Evolutionary conservation across 1,140 invertebrate species (phyloP).

Genomic region (Hyposmocoma kahamanoa): DNA sequence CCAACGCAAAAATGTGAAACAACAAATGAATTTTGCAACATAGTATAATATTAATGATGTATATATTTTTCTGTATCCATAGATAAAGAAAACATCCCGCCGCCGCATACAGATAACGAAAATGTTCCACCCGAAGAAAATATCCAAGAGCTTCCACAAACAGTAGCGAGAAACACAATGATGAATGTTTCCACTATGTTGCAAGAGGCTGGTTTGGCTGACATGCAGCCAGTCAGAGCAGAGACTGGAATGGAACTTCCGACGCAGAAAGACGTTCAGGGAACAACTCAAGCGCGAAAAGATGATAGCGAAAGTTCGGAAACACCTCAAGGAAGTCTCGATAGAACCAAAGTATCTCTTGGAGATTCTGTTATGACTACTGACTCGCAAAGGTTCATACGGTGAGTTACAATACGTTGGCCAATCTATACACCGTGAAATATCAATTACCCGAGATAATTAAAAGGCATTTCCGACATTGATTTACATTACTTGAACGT

Average conservation of each 20-base stretch:
- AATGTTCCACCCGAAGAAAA: not conserved
- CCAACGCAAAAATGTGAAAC: not conserved
- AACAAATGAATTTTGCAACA: slow-evolving; percentile 17
- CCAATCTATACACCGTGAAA: too few relatives aligned
- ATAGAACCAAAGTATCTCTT: slow-evolving; percentile 55
- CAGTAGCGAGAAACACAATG: not conserved
- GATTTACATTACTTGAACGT: too few relatives aligned
- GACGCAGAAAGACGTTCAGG: not conserved
- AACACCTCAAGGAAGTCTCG: slow-evolving; percentile 49
- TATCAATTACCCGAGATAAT: too few relatives aligned
- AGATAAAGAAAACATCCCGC: slow-evolving; percentile 45
- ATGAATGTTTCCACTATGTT: slow-evolving; percentile 25
- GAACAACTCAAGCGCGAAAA: not conserved
- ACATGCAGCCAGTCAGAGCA: slow-evolving; percentile 7
- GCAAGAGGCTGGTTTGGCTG: slow-evolving; percentile 36
- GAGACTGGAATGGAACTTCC: not conserved
- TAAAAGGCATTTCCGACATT: too few relatives aligned
- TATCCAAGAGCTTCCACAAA: not conserved
- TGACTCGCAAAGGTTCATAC: slow-evolving; percentile 39
- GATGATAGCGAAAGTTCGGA: slow-evolving; percentile 31
- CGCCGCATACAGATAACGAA: not conserved
- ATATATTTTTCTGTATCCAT: slow-evolving; percentile 18
- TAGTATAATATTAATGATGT: slow-evolving; percentile 14
- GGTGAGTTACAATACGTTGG: too few relatives aligned
- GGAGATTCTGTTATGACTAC: slow-evolving; percentile 49